phyloP scores from a whole-genome alignment of 2,888 invertebrate genomes.

The Caenorhabditis sp. region DNA sequence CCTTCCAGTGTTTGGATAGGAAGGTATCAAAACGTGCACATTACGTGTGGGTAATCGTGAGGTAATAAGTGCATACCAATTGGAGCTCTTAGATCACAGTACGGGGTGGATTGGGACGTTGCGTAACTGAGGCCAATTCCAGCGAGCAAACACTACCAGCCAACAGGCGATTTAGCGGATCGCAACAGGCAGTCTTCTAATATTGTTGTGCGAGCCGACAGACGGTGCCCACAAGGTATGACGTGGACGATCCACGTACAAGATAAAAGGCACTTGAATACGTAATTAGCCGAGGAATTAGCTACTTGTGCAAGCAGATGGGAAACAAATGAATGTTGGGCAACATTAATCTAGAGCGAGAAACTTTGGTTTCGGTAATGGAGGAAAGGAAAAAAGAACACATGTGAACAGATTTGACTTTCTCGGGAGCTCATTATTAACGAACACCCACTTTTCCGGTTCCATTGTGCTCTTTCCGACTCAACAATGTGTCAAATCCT shows the following conservation, averaged over 20 bases:
- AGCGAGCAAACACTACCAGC: constrained; percentile 14
- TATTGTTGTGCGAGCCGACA: constrained; percentile 20
- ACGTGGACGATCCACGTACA: no score
- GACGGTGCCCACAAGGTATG: neutral
- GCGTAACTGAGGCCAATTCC: constrained; percentile 11
- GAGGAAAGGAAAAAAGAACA: neutral
- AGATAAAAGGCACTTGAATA: no score
- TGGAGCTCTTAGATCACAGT: no score
- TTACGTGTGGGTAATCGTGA: constrained; percentile 15
- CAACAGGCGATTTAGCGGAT: constrained; percentile 39
- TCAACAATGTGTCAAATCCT: constrained; percentile 15
- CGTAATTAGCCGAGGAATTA: no score
- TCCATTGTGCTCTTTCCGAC: no score
- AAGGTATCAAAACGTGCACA: constrained; percentile 12
- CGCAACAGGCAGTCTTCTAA: neutral
- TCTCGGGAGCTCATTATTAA: constrained; percentile 25
- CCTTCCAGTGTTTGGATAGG: constrained; percentile 8
- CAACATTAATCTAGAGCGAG: no score
- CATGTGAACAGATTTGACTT: neutral
- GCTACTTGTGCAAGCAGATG: no score
- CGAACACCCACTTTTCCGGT: constrained; percentile 28
- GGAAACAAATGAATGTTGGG: no score
- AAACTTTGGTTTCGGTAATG: no score
- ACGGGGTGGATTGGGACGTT: no score
- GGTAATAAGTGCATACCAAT: neutral